Evolutionary conservation across 2,797 vertebrate species (phyloP), one percentile per base, ranked within the genome.

Genomic region (Mastacembelus armatus): DNA sequence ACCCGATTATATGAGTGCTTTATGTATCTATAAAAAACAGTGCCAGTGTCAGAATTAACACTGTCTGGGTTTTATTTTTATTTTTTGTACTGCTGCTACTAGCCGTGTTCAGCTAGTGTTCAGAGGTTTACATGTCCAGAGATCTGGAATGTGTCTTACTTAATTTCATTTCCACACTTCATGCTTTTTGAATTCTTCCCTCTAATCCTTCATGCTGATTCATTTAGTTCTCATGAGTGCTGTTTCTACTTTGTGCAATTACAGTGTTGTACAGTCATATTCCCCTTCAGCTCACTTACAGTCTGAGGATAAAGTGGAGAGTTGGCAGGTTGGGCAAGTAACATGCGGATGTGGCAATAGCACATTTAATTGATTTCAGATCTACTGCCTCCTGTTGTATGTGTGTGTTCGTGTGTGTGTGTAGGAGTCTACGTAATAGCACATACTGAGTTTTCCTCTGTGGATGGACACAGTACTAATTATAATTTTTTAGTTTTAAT

Each of bases 291-390:
- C 7, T 66, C 57, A 2, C 11, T 32, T 22, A 1, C 49, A 50
- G 21, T 32, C 32, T 61, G 62, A 70, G 66, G 50, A 16, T 49
- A n/a, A 36, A 54, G 56, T 47, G 32, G 12, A 38, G 45, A 19
- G 66, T 24, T 69, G 48, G 63, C 74, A 24, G 76, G 49, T 74
- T 59, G 66, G 57, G 51, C 9, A 45, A 67, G 73, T 10, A 66
- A 77, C 58, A 60, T 90, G 86, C 57, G 73, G 88, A 91, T 92
- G 90, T 91, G 87, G 91, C 87, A 86, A 89, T 42, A 70, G 86
- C 77, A 49, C 72, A 58, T 65, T 66, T 92, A 89, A 91, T 90
- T 90, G 90, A 83, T 91, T 91, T 90, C 91, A 91, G 90, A 90
- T 81, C 74, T 56, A 16, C 70, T 9, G 44, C 70, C 55, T 74